Evolutionary conservation across 2,113 vertebrate genomes (phyloP), one percentile per base, ranked within the genome.

Genomic region (Lota lota): DNA sequence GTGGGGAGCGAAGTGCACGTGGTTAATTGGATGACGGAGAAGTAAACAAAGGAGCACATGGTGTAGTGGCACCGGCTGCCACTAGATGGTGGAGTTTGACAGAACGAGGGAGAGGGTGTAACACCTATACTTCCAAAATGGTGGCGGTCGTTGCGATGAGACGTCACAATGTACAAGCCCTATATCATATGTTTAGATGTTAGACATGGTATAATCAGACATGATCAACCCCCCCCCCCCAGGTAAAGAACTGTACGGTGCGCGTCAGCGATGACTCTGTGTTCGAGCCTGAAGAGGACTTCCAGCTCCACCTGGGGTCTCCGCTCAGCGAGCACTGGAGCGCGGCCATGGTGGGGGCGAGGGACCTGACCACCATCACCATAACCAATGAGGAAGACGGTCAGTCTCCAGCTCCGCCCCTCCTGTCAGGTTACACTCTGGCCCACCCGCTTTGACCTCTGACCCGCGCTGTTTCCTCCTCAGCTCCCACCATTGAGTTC

Each of bases 331-430:
- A 94, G 83, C 97, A 99, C 47, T 99, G 96, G 97, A 97, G 95
- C 4, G 97, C 97, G 53, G 96, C 97, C 53, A 93, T 93, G 90
- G 81, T 96, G 51, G 97, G 96, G 0, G 91, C 83, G 10, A 90
- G 72, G 1, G 92, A 92, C 0, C 2, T 93, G 63, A 93, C 93
- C 58, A 96, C 94, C 15, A 2, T 99, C 81, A 95, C 93, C 60
- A 90, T 99, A 85, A 94, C 94, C 73, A 99, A 99, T 0, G 95
- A 97, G 0, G 97, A 99, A 88, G 97, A 99, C 0, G 97, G 97
- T 99, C 82, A 93, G 86, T 4, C 15, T 57, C 18, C 3, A 11
- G 12, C 10, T 50, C 20, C 4, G 8, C 40, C 40, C 40, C 40
- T 47, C 40, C 40, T 47, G 40, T 47, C 28, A 33, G 28, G 28